These are phyloP conservation scores for Calidris pygmaea DNA, from an alignment of 2,113 vertebrate genomes.

Conservation along the genomic window DNA sequence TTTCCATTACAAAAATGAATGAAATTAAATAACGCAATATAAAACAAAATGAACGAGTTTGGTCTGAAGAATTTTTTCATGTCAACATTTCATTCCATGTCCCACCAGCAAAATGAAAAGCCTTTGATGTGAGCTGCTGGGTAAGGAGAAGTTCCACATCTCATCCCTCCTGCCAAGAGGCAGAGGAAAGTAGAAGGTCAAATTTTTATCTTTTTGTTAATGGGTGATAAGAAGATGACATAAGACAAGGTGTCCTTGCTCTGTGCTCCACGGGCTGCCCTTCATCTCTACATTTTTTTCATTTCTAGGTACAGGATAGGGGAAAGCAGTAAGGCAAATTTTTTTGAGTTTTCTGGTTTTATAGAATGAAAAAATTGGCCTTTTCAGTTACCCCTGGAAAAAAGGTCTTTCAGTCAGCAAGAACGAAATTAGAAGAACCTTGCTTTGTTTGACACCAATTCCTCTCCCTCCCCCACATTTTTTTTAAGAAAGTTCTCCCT, in stretches of 20 bases:
- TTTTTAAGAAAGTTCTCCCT: neutral
- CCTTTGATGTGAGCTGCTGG: neutral
- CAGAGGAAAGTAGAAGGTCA: neutral
- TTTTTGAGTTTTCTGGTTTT: neutral
- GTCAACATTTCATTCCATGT: neutral
- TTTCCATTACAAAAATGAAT: neutral
- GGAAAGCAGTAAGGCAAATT: neutral
- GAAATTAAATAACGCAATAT: neutral
- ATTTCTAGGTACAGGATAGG: neutral
- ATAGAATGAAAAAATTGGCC: neutral
- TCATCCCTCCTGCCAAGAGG: neutral
- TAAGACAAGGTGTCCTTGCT: neutral
- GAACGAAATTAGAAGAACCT: neutral
- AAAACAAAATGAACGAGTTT: neutral
- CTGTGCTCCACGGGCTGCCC: neutral
- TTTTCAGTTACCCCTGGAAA: neutral
- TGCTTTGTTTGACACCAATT: neutral
- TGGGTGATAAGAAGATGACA: neutral
- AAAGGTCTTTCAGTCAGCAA: neutral
- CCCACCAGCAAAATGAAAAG: neutral
- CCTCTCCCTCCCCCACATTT: fast-evolving
- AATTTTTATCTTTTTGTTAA: neutral
- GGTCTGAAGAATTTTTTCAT: neutral
- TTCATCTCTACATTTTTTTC: neutral
- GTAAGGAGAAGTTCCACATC: neutral